Base-by-base conservation (phyloP, 1,140 invertebrate genomes). In the Anagrus nilaparvatae region DNA sequence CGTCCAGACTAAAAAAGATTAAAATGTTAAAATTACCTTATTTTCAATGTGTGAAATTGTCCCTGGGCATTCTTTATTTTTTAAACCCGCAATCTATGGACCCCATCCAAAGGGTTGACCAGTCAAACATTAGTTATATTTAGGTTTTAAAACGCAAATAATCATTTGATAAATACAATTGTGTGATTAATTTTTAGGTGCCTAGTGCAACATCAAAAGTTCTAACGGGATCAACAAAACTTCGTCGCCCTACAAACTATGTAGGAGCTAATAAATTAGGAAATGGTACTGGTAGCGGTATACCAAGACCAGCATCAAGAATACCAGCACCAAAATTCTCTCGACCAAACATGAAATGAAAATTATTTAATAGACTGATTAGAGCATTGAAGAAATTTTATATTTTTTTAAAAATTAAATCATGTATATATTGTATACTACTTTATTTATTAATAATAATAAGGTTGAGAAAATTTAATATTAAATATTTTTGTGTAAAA, bases 281-380 rank as follows among this genome's bases (percentile, higher is more conserved):
- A 12, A 54, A 47, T 41, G 44, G 47, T 38, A 38, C 47, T n/a
- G 46, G 44, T n/a, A 67, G 64, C 39, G 65, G 61, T 21, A 67
- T 65, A 45, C 65, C 65, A 32, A 56, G 65, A 53, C 63, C 65
- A n/a, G 51, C 59, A 12, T 66, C 63, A 12, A 58, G 65, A 19
- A 66, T 67, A 40, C 65, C 65, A 37, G 65, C 48, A 18, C 55
- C 54, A 16, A 59, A 51, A 49, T 28, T 48, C 14, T 23, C 50
- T 9, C 58, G 61, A 31, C 47, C 61, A 30, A 49, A 40, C 40
- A 19, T 34, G 19, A 47, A 47, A 39, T 47, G 14, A n/a, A n/a
- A n/a, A n/a, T n/a, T n/a, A 47, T 27, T 19, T 17, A 24, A 17
- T 28, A 31, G 36, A 40, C 36, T 44, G 23, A 41, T 33, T 23